A percentile compares a stretch with the other conserved stretches of the same genome.
phyloP scores from a whole-genome alignment of 2,888 invertebrate species.

The Agrilus mali region DNA sequence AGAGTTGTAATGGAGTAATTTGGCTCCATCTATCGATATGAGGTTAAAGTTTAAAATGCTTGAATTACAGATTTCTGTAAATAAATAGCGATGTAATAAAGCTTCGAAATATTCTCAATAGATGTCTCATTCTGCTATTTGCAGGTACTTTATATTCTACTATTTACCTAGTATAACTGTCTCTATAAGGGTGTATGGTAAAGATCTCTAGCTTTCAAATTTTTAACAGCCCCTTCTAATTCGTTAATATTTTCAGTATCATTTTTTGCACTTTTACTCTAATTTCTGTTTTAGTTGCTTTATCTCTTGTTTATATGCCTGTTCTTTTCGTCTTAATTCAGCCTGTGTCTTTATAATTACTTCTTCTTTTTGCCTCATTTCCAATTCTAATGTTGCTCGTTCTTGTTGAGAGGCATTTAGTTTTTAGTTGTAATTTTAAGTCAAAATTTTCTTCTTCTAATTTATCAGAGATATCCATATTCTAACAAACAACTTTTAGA shows the following conservation, averaged over 20 bases:
- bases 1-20: too few relatives aligned
- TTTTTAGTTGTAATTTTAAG: conserved; percentile 26
- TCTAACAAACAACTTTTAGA: conserved; percentile 10
- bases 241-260: conserved; percentile 30
- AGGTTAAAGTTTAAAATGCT: too few relatives aligned
- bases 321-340: conserved; percentile 24
- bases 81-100: too few relatives aligned
- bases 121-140: too few relatives aligned
- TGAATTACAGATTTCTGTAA: too few relatives aligned
- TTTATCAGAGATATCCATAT: conserved; percentile 21
- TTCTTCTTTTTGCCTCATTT: conserved; percentile 29
- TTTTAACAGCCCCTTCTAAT: conserved; percentile 21
- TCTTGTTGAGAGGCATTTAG: conserved; percentile 27
- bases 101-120: too few relatives aligned
- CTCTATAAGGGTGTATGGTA: too few relatives aligned
- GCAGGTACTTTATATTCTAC: too few relatives aligned
- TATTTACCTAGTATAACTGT: too few relatives aligned
- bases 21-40: too few relatives aligned
- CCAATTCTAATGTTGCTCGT: conserved; percentile 24
- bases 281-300: conserved; percentile 29
- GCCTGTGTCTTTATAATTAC: conserved; percentile 26
- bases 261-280: conserved; percentile 32
- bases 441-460: conserved; percentile 22
- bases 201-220: conserved; percentile 13
- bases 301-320: conserved; percentile 22